phyloP scores from a whole-genome alignment of 2,113 vertebrate species.

The Oncorhynchus gorbuscha region DNA sequence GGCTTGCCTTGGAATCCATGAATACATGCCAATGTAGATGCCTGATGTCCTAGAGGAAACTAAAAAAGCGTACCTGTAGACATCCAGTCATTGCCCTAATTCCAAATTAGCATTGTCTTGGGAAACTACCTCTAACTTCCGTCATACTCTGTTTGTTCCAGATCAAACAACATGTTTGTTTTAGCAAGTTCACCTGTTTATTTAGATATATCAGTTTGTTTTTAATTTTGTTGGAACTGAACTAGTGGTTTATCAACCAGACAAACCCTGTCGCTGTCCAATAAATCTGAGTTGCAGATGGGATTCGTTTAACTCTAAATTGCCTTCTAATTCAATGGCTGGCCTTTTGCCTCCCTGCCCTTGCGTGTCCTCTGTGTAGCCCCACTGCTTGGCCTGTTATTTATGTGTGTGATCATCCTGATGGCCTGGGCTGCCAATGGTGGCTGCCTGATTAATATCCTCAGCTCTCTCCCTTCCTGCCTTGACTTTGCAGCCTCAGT shows the following conservation, averaged over 20 bases:
- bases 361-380: conserved; percentile 56
- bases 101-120: too few species aligned
- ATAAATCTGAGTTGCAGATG: conserved; percentile 52
- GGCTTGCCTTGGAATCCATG: too few species aligned
- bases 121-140: too few species aligned
- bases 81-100: too few species aligned
- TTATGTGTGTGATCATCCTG: conserved; percentile 58
- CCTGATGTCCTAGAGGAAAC: too few species aligned
- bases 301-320: conserved; percentile 53
- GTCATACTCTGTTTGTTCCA: not conserved
- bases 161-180: not conserved
- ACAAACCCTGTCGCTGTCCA: conserved; percentile 23
- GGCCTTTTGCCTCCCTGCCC: conserved; percentile 56
- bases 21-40: too few species aligned
- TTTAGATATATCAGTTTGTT: not conserved
- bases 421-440: conserved; percentile 45
- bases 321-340: conserved; percentile 56
- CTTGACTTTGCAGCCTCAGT: conserved; percentile 28
- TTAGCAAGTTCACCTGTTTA: not conserved
- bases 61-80: too few species aligned
- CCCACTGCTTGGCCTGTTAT: conserved; percentile 46
- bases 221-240: conserved; percentile 24
- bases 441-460: conserved; percentile 45
- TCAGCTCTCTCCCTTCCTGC: conserved; percentile 20
- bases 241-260: conserved; percentile 20